These are phyloP conservation scores for Candidula unifasciata DNA, from an alignment of 2,888 invertebrate species.

Conservation along the genomic window DNA sequence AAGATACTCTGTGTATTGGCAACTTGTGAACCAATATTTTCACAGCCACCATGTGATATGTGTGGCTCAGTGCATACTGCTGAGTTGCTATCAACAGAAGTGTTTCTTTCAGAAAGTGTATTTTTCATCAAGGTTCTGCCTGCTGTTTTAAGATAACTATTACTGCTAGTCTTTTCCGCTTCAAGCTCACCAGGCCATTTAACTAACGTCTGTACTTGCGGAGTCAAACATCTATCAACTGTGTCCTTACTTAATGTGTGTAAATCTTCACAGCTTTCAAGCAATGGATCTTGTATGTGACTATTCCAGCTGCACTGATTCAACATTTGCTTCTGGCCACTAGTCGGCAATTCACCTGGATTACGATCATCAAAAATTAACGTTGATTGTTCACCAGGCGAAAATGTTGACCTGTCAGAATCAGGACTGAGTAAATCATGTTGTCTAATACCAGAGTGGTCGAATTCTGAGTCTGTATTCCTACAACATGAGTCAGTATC, in stretches of 20 bases:
- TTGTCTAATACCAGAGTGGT: not conserved
- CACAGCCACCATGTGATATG: no score
- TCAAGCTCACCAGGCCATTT: no score
- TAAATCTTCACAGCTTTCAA: not conserved
- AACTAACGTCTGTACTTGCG: no score
- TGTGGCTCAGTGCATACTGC: no score
- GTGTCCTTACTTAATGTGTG: not conserved
- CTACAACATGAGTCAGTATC: not conserved
- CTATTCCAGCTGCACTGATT: not conserved
- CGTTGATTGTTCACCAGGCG: not conserved
- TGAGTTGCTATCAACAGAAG: no score
- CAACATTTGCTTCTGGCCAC: not conserved
- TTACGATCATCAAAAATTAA: not conserved
- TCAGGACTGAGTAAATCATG: not conserved
- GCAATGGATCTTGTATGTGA: not conserved
- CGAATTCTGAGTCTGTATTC: not conserved
- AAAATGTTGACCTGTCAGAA: not conserved
- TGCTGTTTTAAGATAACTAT: no score
- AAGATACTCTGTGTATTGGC: no score
- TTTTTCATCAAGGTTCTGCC: no score
- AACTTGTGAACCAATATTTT: no score
- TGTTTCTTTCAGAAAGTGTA: no score
- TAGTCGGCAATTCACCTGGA: not conserved
- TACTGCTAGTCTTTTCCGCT: no score
- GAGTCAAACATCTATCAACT: no score